Evolutionary conservation across 1,140 invertebrate species (phyloP).

Genomic region (Dryas iulia): DNA sequence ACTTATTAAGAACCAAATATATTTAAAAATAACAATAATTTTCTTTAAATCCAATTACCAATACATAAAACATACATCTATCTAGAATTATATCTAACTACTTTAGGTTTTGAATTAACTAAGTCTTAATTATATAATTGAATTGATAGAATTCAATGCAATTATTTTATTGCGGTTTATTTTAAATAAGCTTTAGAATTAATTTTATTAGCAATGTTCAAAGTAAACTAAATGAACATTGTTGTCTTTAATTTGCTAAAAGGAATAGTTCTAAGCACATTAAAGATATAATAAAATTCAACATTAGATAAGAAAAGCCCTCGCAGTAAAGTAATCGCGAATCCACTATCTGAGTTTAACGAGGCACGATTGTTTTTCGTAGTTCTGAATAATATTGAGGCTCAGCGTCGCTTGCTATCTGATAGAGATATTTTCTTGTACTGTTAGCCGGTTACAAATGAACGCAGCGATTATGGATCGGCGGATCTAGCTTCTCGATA

Average conservation of each 20-base stretch:
- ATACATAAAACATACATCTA: no score
- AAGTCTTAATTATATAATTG: no score
- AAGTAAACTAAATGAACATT: conserved; percentile 2
- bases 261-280: conserved; percentile 30
- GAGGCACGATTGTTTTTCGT: conserved; percentile 78
- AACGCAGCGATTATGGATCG: conserved; percentile 68
- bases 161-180: not conserved
- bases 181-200: not conserved
- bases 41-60: no score
- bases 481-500: conserved; percentile 69
- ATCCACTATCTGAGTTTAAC: conserved; percentile 71
- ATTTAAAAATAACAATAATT: no score
- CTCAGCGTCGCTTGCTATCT: conserved; percentile 62
- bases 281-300: conserved; percentile 48
- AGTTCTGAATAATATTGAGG: conserved; percentile 78
- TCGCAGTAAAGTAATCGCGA: conserved; percentile 60
- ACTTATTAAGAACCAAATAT: no score
- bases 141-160: no score
- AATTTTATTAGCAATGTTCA: not conserved
- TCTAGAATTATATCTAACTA: no score
- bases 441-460: conserved; percentile 73
- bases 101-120: no score
- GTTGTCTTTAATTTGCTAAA: conserved; percentile 17
- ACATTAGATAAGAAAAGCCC: conserved; percentile 51
- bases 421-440: conserved; percentile 73